Evolutionary conservation across 1,140 invertebrate species (phyloP), one percentile per base, ranked within the genome.

Genomic region (Harpegnathos saltator): DNA sequence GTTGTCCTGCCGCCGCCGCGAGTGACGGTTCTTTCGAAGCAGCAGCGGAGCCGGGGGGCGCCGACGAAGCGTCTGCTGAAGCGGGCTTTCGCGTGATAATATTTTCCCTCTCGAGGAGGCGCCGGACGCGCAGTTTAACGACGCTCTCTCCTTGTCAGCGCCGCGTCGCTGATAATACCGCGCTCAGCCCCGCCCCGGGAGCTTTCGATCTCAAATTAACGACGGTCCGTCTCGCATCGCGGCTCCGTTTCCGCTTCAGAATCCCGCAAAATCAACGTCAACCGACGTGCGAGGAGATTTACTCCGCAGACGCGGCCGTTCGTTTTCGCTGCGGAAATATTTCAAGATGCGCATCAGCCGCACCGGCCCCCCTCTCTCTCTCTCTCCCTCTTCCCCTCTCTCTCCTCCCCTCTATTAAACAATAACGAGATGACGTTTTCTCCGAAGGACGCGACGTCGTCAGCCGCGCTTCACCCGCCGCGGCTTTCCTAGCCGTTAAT

Each of bases 401-500:
- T n/a, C n/a, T n/a, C n/a, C n/a, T n/a, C n/a, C n/a, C n/a, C n/a
- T n/a, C n/a, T n/a, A n/a, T n/a, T n/a, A n/a, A n/a, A n/a, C n/a
- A n/a, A n/a, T n/a, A n/a, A n/a, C n/a, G n/a, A 48, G 65, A 54
- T 69, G 66, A 80, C n/a, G 71, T 58, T 71, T 71, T 17, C 75
- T 24, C 19, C 54, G 52, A 69, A 58, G 58, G 52, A 69, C 33
- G 52, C 75, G 14, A 44, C 75, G 75, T 78, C 63, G 29, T 78
- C 56, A 77, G 54, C n/a, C n/a, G n/a, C 69, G 54, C 62, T 69
- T 63, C 19, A 63, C 63, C 29, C 26, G 62, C n/a, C 33, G 29
- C 82, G 56, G 52, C 62, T 69, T 77, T 69, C 69, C 71, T 65
- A 77, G 65, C 66, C 59, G 58, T 66, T 81, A 85, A 65, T 62